phyloP scores from a whole-genome alignment of 2,113 vertebrate species.

The Chaetops frenatus region DNA sequence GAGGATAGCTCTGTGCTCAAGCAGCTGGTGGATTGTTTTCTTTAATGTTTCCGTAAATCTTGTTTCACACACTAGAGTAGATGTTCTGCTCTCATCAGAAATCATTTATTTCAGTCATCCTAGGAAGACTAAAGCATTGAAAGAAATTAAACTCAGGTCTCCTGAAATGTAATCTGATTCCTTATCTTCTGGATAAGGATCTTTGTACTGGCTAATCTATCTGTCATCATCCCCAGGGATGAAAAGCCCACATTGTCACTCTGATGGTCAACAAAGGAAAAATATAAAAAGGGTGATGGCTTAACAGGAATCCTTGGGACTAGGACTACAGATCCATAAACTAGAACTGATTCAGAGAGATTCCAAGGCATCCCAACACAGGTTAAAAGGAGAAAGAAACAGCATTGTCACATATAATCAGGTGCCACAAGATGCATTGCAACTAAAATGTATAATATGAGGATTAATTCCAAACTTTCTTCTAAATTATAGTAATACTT shows the following conservation, averaged over 20 bases:
- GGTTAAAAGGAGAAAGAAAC: neutral
- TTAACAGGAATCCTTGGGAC: neutral
- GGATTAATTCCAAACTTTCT: slow-evolving; percentile 14
- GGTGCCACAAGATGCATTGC: neutral
- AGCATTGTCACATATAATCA: neutral
- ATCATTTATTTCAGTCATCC: neutral
- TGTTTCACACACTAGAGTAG: neutral
- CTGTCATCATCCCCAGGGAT: neutral
- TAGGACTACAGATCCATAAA: neutral
- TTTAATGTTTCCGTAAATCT: neutral
- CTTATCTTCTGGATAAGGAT: neutral
- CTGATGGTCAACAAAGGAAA: neutral
- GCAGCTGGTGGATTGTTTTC: neutral
- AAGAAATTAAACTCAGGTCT: neutral
- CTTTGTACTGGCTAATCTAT: neutral
- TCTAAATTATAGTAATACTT: slow-evolving; percentile 69
- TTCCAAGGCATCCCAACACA: neutral
- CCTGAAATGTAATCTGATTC: neutral
- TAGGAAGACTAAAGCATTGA: neutral
- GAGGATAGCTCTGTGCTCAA: neutral
- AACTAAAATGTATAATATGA: neutral
- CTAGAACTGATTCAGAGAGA: neutral
- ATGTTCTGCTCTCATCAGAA: neutral
- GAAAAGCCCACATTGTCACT: neutral
- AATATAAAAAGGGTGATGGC: neutral